phyloP scores from a whole-genome alignment of 2,888 invertebrate species.

The Leucoma salicis region DNA sequence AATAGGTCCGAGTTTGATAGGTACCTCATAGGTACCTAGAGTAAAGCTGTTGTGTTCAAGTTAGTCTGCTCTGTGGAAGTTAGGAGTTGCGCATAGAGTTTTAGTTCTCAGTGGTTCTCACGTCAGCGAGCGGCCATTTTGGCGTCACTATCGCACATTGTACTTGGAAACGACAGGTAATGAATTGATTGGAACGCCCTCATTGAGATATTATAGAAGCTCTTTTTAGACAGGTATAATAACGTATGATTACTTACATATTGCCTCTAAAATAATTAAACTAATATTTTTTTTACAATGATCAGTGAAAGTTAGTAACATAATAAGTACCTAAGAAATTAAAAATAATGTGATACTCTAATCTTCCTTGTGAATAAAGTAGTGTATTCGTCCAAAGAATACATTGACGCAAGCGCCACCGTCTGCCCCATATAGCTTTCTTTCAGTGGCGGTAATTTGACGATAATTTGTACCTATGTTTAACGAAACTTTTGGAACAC shows the following conservation, averaged over 20 bases:
- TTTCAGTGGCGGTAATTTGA: constrained; percentile 59
- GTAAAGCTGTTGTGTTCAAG: no score
- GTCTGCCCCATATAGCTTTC: constrained; percentile 53
- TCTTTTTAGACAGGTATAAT: constrained; percentile 36
- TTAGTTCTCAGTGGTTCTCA: background rate
- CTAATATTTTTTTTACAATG: constrained; percentile 1
- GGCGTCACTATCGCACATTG: constrained; percentile 64
- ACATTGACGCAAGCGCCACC: constrained; percentile 66
- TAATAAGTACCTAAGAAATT: constrained; percentile 10
- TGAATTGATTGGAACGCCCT: constrained; percentile 72
- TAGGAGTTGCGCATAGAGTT: no score
- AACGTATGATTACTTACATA: constrained; percentile 11
- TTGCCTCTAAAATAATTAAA: background rate
- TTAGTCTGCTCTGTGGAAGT: no score
- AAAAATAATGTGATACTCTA: constrained; percentile 24
- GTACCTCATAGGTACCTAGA: no score
- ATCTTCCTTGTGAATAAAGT: constrained; percentile 18
- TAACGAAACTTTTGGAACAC: no score
- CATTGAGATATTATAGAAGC: constrained; percentile 65
- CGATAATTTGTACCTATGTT: no score
- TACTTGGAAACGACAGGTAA: constrained; percentile 14
- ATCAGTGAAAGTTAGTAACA: constrained; percentile 2
- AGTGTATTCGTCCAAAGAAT: constrained; percentile 25
- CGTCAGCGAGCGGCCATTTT: constrained; percentile 54
- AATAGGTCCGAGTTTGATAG: no score